A percentile compares a stretch with the other conserved stretches of the same genome.
Evolutionary conservation across 2,797 vertebrate genomes (phyloP).

Genomic region (Malurus leucopterus): DNA sequence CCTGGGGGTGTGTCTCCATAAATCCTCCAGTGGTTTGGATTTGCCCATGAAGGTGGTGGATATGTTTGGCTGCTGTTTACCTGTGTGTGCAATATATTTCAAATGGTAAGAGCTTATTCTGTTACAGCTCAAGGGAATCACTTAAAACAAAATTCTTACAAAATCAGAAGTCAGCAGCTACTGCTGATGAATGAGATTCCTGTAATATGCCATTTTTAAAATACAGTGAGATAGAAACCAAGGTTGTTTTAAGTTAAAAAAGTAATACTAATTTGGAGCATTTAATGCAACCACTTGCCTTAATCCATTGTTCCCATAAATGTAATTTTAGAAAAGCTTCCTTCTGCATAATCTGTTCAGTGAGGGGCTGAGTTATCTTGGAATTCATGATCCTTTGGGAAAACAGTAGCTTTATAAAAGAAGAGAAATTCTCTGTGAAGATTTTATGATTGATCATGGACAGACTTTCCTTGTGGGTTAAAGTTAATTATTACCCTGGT

Average conservation of each 20-base stretch:
- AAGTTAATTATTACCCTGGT: not conserved
- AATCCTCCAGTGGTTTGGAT: constrained; percentile 91
- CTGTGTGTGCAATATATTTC: constrained; percentile 90
- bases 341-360: not conserved
- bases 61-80: constrained; percentile 96
- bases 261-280: not conserved
- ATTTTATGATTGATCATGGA: not conserved
- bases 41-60: constrained; percentile 98
- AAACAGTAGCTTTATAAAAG: not conserved
- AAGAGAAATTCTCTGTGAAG: not conserved
- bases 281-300: not conserved
- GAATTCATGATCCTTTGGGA: not conserved
- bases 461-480: not conserved
- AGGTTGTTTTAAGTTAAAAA: not conserved
- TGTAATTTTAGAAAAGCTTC: not conserved
- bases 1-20: constrained; percentile 92
- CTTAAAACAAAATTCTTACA: not conserved
- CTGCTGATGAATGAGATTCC: not conserved
- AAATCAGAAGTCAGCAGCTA: not conserved
- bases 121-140: not conserved
- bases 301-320: not conserved
- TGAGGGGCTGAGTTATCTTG: not conserved
- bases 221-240: not conserved
- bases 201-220: not conserved
- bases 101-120: constrained; percentile 77